These are phyloP conservation scores for Apomyelois bistriatella DNA, from an alignment of 2,888 invertebrate genomes.

Conservation along the genomic window DNA sequence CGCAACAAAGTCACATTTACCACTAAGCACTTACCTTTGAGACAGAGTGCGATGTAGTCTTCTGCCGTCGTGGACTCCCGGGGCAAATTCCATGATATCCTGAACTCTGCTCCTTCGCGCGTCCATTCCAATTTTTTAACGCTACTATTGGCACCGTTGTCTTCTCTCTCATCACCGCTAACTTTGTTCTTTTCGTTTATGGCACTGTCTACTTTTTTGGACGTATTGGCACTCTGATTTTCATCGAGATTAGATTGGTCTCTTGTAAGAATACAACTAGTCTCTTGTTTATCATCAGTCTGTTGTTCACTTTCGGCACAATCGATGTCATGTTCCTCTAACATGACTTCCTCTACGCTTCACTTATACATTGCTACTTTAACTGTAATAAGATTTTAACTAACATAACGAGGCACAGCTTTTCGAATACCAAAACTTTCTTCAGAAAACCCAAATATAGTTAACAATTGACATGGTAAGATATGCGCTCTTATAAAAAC, in stretches of 20 bases:
- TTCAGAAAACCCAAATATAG: no score
- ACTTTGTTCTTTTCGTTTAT: constrained; percentile 38
- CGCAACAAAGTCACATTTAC: background rate
- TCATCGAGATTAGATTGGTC: constrained; percentile 16
- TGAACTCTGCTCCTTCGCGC: constrained; percentile 57
- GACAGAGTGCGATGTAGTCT: constrained; percentile 79
- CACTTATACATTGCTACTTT: constrained; percentile 27
- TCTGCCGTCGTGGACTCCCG: constrained; percentile 50
- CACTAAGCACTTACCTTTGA: constrained; percentile 63
- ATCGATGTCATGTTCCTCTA: constrained; percentile 58
- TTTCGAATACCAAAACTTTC: background rate
- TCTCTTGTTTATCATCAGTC: constrained; percentile 34
- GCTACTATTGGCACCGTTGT: constrained; percentile 26
- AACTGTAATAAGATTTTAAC: background rate
- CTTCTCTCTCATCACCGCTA: constrained; percentile 29
- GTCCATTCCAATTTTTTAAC: constrained; percentile 53
- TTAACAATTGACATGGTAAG: background rate
- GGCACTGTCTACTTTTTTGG: constrained; percentile 42
- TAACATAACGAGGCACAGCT: background rate
- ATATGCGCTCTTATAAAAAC: background rate
- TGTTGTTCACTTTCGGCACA: constrained; percentile 41
- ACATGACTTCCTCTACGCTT: constrained; percentile 56
- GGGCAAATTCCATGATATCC: constrained; percentile 69
- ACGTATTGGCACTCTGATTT: constrained; percentile 52
- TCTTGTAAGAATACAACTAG: constrained; percentile 27